Percentiles rank a stretch among this genome's conserved stretches.
Evolutionary conservation across 2,888 invertebrate species (phyloP).

Genomic region (Antitype chi): DNA sequence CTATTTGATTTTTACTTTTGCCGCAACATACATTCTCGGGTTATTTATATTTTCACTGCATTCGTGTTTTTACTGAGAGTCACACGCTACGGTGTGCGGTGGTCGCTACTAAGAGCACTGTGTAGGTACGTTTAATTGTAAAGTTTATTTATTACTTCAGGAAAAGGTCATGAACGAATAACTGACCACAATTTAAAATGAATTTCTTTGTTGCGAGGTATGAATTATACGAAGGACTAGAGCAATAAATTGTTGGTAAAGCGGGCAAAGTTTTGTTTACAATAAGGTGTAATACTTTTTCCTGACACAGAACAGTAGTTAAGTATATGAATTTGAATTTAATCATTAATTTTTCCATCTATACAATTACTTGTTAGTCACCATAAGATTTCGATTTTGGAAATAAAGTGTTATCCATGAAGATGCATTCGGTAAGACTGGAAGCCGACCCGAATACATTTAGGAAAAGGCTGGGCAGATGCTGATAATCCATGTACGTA

Average conservation of each 20-base stretch:
- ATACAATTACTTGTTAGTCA: background rate
- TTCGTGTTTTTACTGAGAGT: constrained; percentile 33
- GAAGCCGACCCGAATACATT: too few species aligned
- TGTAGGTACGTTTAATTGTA: constrained; percentile 1
- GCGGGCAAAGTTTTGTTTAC: background rate
- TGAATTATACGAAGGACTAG: background rate
- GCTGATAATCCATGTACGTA: too few species aligned
- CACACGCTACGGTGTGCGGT: constrained; percentile 1
- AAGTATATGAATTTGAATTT: too few species aligned
- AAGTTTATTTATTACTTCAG: constrained; percentile 12
- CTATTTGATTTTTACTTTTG: constrained; percentile 35
- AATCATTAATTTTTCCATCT: background rate
- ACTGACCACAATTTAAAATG: background rate
- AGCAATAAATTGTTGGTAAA: background rate
- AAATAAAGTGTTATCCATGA: too few species aligned
- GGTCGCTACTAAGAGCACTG: background rate
- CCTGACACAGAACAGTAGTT: too few species aligned
- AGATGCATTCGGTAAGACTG: too few species aligned
- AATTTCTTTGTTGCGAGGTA: constrained; percentile 20
- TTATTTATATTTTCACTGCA: constrained; percentile 57
- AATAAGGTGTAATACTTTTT: background rate
- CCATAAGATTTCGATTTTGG: background rate
- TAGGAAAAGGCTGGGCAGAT: too few species aligned
- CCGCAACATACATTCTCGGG: constrained; percentile 50
- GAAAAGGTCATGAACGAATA: background rate